Conservation (phyloP, 1,140 invertebrate species). For the Uloborus diversus region DNA sequence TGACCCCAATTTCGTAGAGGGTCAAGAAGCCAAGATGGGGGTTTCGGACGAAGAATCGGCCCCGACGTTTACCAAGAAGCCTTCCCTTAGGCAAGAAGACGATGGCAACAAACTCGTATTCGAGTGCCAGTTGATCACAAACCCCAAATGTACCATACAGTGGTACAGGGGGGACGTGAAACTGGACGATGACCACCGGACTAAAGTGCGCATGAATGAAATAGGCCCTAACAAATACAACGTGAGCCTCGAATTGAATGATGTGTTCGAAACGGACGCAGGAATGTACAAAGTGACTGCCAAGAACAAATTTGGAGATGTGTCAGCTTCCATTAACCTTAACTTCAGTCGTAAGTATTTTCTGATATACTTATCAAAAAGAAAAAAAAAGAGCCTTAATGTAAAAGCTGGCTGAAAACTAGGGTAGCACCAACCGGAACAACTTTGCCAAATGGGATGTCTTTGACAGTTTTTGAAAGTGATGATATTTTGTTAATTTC, state of each 20-base stretch:
- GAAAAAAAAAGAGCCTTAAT: too few relatives aligned
- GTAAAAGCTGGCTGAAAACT: too few relatives aligned
- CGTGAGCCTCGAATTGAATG: conserved; percentile 91
- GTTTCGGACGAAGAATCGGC: conserved; percentile 67
- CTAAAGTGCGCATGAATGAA: conserved; percentile 84
- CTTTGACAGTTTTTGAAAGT: too few relatives aligned
- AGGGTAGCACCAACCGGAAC: too few relatives aligned
- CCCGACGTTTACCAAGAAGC: conserved; percentile 97
- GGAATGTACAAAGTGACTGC: conserved; percentile 98
- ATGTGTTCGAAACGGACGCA: conserved; percentile 94
- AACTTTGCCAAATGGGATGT: too few relatives aligned
- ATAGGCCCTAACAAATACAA: conserved; percentile 86
- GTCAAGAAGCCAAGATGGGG: conserved; percentile 40
- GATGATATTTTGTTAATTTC: too few relatives aligned
- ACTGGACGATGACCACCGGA: conserved; percentile 70
- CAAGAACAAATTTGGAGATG: conserved; percentile 97
- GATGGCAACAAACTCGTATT: conserved; percentile 94
- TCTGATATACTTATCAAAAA: too few relatives aligned
- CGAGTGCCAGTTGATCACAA: conserved; percentile 93
- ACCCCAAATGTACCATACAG: conserved; percentile 86
- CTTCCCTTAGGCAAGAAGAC: conserved; percentile 94
- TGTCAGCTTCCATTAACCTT: conserved; percentile 96
- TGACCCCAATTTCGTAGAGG: not conserved
- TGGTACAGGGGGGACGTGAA: conserved; percentile 86
- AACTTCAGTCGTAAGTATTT: conserved; percentile 95